Conservation (phyloP, 2,888 invertebrate genomes). For the Mycogona germanica region DNA sequence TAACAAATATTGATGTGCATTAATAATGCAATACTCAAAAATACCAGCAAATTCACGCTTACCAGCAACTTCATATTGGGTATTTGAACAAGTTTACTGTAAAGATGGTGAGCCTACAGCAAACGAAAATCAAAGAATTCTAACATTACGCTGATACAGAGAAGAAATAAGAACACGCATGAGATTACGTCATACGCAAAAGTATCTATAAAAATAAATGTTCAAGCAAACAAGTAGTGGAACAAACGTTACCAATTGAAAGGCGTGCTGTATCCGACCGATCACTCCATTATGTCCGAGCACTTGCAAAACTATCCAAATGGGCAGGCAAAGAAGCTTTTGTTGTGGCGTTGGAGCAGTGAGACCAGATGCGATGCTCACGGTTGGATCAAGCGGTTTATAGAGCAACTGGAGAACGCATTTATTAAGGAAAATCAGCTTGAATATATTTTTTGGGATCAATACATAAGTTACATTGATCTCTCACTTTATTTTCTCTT, state of each 20-base stretch:
- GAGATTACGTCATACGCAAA: too few species aligned
- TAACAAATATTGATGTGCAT: not conserved
- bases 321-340: slow-evolving; percentile 60
- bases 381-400: slow-evolving; percentile 30
- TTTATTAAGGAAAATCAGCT: slow-evolving; percentile 7
- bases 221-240: too few species aligned
- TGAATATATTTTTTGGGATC: too few species aligned
- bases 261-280: slow-evolving; percentile 56
- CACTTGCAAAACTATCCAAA: slow-evolving; percentile 57
- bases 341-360: slow-evolving; percentile 41
- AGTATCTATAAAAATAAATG: too few species aligned
- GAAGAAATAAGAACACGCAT: not conserved
- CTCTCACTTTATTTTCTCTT: too few species aligned
- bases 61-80: slow-evolving; percentile 59
- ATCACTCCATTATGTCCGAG: slow-evolving; percentile 52
- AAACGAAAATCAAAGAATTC: not conserved
- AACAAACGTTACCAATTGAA: slow-evolving; percentile 47
- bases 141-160: slow-evolving; percentile 43
- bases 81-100: slow-evolving; percentile 33
- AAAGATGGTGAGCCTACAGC: slow-evolving; percentile 5
- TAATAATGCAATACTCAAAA: slow-evolving; percentile 35
- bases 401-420: slow-evolving; percentile 34
- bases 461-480: too few species aligned
- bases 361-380: slow-evolving; percentile 42
- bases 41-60: slow-evolving; percentile 39